These are phyloP conservation scores for Fistularia commersonii DNA, from an alignment of 2,797 vertebrate genomes.

Conservation along the genomic window DNA sequence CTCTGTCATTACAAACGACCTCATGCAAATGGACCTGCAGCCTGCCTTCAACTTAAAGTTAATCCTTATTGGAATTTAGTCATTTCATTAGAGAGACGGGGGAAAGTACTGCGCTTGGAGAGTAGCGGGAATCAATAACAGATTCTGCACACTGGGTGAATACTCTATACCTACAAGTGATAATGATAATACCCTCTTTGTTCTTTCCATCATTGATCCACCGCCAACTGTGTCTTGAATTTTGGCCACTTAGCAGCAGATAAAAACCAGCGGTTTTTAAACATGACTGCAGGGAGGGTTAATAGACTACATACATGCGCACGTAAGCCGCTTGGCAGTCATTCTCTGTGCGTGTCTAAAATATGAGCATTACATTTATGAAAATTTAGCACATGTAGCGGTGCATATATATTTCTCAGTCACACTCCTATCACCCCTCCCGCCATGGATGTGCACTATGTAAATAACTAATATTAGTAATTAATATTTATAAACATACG, in stretches of 20 bases:
- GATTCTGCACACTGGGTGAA: conserved; percentile 8
- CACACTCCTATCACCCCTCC: too few species aligned
- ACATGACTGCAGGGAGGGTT: too few species aligned
- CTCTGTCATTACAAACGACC: conserved; percentile 24
- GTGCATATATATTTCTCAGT: too few species aligned
- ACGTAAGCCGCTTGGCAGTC: too few species aligned
- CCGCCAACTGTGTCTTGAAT: conserved; percentile 17
- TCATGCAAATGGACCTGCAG: conserved; percentile 23
- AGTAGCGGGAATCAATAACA: conserved; percentile 24
- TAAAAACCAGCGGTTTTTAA: too few species aligned
- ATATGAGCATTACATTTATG: too few species aligned
- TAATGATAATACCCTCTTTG: conserved; percentile 13
- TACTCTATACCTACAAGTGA: conserved; percentile 11
- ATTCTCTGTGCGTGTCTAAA: too few species aligned
- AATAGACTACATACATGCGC: too few species aligned
- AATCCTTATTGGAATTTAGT: conserved; percentile 26
- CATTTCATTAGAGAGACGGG: conserved; percentile 30
- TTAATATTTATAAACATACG: too few species aligned
- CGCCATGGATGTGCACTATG: too few species aligned
- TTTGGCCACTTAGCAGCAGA: conserved; percentile 1
- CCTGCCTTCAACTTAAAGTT: conserved; percentile 18
- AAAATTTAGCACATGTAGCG: too few species aligned
- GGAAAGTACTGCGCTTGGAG: conserved; percentile 14
- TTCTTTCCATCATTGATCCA: conserved; percentile 12
- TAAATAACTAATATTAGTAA: too few species aligned